These are phyloP conservation scores for Lepilemur ruficaudatus DNA, from an alignment of 2,797 vertebrate genomes.

Conservation along the genomic window DNA sequence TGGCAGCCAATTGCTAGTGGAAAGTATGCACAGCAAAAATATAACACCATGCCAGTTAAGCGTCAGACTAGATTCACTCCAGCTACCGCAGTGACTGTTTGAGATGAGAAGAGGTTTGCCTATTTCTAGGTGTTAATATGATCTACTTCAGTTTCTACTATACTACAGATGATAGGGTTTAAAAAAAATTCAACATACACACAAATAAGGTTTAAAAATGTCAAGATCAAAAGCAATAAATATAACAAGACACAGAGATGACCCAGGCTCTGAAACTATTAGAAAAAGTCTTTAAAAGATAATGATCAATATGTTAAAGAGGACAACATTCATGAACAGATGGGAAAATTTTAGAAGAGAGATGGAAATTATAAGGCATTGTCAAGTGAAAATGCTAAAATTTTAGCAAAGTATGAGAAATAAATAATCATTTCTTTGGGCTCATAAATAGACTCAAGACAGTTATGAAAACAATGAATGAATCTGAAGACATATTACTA, in stretches of 20 bases:
- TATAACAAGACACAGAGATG: neutral
- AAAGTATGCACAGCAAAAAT: neutral
- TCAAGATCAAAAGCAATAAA: neutral
- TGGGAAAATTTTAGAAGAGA: neutral
- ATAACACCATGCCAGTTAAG: neutral
- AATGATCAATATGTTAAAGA: neutral
- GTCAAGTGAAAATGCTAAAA: neutral
- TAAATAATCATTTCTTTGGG: neutral
- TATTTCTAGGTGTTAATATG: neutral
- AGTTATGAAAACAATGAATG: neutral
- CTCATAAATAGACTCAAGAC: neutral
- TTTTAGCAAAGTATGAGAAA: neutral
- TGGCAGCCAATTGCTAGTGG: neutral
- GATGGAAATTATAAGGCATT: neutral
- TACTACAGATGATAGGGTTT: neutral
- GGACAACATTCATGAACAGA: neutral
- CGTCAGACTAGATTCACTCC: neutral
- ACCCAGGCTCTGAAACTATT: neutral
- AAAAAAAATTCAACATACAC: neutral
- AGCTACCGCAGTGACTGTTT: too few relatives aligned
- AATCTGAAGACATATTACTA: neutral
- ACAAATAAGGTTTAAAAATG: neutral
- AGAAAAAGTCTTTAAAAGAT: neutral
- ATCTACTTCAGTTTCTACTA: neutral
- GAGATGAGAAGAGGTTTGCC: neutral